Base-by-base conservation (phyloP, 2,888 invertebrate genomes). In the Blomia tropicalis region DNA sequence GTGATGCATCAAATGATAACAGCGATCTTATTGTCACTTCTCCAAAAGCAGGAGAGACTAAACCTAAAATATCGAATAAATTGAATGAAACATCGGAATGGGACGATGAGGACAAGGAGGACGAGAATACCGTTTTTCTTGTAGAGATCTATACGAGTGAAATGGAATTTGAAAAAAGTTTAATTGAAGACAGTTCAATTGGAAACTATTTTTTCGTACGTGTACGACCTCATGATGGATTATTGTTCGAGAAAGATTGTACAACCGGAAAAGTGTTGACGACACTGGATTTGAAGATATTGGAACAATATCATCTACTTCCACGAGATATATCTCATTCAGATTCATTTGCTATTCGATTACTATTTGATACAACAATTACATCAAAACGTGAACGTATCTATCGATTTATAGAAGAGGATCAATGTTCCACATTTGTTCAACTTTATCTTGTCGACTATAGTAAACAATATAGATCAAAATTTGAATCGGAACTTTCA, bases 241-340 rank as follows among this genome's bases (percentile, higher is more conserved):
- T 62, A 19, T 11, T 62, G 5, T 62, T 56, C 27, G 62, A 62
- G 30, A 62, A 62, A 41, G 56, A 56, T 30, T 61, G 61, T 43
- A 41, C 41, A 17, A n/a, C 56, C 2, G 62, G 62, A 11, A 60
- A 56, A 43, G 29, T 62, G 19, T 31, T 62, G 7, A 32, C 36
- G 31, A 62, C 62, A n/a, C 58, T 56, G 30, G 62, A 62, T 32
- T n/a, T 62, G 17, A 62, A 62, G 31, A 47, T 62, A 11, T 32
- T 62, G 31, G 56, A 56, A 36, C 25, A 56, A 31, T 56, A 30
- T 36, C 29, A 56, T 14, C 29, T 14, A 2, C 2, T 56, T 19
- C 25, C 25, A 11, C 2, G 3, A 36, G 29, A 56, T 17, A 23
- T 14, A 30, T 7, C 51, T 14, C 7, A 47, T 11, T 22, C 51